Base-by-base conservation (phyloP, 2,888 invertebrate genomes). In the Lepidocyrtinus sp. region DNA sequence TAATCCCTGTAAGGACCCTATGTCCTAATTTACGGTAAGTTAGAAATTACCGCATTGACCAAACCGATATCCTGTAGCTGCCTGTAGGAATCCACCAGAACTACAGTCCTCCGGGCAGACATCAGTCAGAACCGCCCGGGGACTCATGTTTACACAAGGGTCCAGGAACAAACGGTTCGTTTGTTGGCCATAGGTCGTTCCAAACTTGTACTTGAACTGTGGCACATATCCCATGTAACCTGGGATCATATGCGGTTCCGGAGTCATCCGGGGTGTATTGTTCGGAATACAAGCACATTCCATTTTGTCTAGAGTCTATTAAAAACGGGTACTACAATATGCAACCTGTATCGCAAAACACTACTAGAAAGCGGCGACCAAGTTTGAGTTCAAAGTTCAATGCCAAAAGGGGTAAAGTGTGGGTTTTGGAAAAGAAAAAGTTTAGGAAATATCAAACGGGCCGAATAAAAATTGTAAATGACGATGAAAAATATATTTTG, bases 1-100 rank as follows among this genome's bases (percentile, higher is more conserved):
- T n/a, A n/a, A n/a, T n/a, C n/a, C n/a, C n/a, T n/a, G n/a, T n/a
- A n/a, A n/a, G n/a, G n/a, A n/a, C n/a, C n/a, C n/a, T n/a, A n/a
- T n/a, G n/a, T n/a, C n/a, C n/a, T n/a, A n/a, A n/a, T n/a, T n/a
- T n/a, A n/a, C n/a, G n/a, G n/a, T n/a, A n/a, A n/a, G n/a, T n/a
- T n/a, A n/a, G n/a, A n/a, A n/a, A n/a, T n/a, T n/a, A 2, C 85
- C 85, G 61, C 85, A 85, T 59, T 85, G 73, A 15, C 85, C 85
- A 70, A 74, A 81, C n/a, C 79, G 71, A 15, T 69, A 65, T 46
- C 83, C 85, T 21, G 84, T 84, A 2, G 81, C 84, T 25, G 74
- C 77, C 77, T 85, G 83, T n/a, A 81, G 74, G 50, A 84, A 85
- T 61, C 84, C 82, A 45, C 79, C 82, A 24, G 79, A 24, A 45